Conservation (phyloP, 2,797 vertebrate species). For the Malacoctenus gilli region DNA sequence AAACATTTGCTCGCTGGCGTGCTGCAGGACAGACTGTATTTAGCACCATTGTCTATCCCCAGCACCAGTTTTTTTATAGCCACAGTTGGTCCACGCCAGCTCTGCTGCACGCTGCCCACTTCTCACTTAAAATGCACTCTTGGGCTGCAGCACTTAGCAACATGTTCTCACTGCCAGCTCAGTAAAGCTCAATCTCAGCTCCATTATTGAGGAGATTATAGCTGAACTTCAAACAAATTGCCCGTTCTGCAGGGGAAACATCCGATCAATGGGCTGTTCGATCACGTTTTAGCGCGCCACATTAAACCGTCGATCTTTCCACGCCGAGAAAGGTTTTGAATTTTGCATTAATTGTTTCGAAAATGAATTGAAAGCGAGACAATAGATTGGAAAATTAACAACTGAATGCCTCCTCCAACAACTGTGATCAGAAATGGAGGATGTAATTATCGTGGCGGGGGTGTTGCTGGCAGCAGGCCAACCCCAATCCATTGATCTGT, state of each 20-base stretch:
- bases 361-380: conserved; percentile 19
- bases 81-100: conserved; percentile 34
- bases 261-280: conserved; percentile 5
- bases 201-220: conserved; percentile 12
- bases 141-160: conserved; percentile 48
- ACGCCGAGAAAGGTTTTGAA: neutral
- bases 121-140: conserved; percentile 53
- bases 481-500: conserved; percentile 11
- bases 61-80: conserved; percentile 42
- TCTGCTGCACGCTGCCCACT: conserved; percentile 52
- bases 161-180: conserved; percentile 35
- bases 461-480: too few species aligned
- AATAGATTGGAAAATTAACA: conserved; percentile 2
- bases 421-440: conserved; percentile 1
- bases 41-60: conserved; percentile 15
- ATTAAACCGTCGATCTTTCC: conserved; percentile 22
- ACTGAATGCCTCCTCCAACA: conserved; percentile 18
- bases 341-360: conserved; percentile 15
- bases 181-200: conserved; percentile 25
- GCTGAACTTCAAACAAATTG: conserved; percentile 14
- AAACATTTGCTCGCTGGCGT: conserved; percentile 19
- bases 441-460: neutral
- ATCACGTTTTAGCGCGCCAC: neutral
- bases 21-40: conserved; percentile 20
- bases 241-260: conserved; percentile 10